Base-by-base conservation (phyloP, 2,888 invertebrate genomes). In the Mythimna vitellina region DNA sequence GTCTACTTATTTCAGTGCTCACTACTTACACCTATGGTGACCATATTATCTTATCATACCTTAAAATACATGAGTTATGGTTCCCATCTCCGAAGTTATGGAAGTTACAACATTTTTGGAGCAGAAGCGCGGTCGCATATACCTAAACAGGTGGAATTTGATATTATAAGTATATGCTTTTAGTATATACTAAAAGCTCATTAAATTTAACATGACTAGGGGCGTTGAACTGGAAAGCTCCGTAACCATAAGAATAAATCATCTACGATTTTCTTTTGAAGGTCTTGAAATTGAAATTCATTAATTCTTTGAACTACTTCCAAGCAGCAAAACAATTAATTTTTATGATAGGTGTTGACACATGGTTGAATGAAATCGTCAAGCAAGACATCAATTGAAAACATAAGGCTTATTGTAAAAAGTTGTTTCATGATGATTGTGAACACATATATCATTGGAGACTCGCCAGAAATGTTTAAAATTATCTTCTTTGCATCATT, bases 391-490 rank as follows among this genome's bases (percentile, higher is more conserved):
- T 67, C 56, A 46, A 53, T 51, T 58, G 35, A 65, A 42, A 64
- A 46, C 54, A 42, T 60, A 54, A 54, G 76, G 68, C 53, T 61
- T 56, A 56, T 54, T 62, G 29, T 57, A 51, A 67, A 76, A 81
- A 22, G 14, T 76, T 10, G 54, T 81, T 66, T 29, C 35, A 57
- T 56, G 20, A 67, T 81, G 12, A 66, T 65, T 35, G 29, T 17
- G 29, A 35, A 75, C 20, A 74, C 29, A 25, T 49, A 63, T 12
- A 56, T 81, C n/a, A 81, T 76, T 76, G 81, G 81, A 81, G 46
- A 38, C 17, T 25, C 46, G 76, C 81, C 76, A 76, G 80, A 14
- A 22, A 57, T 67, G 61, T 3, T 29, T 29, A 29, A 29, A 29
- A 29, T 29, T 22, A 58, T 22, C 38, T 60, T 29, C 1, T 63